phyloP scores from a whole-genome alignment of 2,113 vertebrate genomes.

The Rhadina sibilatrix region DNA sequence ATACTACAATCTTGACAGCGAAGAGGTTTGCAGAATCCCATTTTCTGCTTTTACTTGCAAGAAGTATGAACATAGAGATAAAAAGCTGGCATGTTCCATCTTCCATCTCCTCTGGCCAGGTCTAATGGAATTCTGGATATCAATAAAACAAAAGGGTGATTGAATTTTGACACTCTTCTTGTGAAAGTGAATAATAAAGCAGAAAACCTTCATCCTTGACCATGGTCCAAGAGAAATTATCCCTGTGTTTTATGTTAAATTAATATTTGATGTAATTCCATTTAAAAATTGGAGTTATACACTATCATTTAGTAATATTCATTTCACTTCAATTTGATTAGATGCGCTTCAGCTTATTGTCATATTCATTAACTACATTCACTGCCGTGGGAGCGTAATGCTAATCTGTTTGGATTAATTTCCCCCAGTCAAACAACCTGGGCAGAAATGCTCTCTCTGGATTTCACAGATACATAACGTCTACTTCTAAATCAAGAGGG shows the following conservation, averaged over 20 bases:
- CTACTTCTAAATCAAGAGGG: conserved; percentile 11
- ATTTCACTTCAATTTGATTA: conserved; percentile 12
- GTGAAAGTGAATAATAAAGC: conserved; percentile 5
- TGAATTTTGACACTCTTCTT: neutral
- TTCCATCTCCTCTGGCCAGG: neutral
- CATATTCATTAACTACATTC: neutral
- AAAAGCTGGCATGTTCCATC: conserved; percentile 37
- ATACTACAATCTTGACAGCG: neutral
- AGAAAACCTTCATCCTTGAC: neutral
- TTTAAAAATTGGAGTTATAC: neutral
- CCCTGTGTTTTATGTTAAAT: neutral
- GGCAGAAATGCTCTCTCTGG: neutral
- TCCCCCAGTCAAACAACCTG: neutral
- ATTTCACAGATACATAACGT: neutral
- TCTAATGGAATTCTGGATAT: neutral
- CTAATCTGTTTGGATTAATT: conserved; percentile 17
- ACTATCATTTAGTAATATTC: neutral
- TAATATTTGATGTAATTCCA: neutral
- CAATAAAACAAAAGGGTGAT: conserved; percentile 40
- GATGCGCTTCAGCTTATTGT: neutral
- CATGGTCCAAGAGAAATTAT: neutral
- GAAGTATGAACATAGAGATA: conserved; percentile 4
- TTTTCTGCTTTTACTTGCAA: conserved; percentile 15
- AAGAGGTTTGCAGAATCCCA: conserved; percentile 31
- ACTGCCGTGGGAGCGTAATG: neutral